phyloP scores from a whole-genome alignment of 2,113 vertebrate genomes.

The Urocitellus parryii region DNA sequence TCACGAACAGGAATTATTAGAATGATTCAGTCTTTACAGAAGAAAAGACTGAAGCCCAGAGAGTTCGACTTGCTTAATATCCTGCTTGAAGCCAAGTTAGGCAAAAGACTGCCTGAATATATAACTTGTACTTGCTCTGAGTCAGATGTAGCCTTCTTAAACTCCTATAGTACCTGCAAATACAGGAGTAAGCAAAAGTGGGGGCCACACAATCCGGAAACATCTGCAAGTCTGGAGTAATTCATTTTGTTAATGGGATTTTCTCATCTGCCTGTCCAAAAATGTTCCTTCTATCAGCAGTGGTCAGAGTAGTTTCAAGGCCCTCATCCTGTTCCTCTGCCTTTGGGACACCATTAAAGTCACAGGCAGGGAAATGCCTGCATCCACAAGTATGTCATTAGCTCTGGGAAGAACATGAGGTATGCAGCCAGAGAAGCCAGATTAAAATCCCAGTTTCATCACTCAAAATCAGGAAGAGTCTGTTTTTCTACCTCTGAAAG shows the following conservation, averaged over 20 bases:
- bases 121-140: not conserved
- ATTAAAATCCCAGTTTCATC: not conserved
- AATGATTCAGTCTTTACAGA: conserved; percentile 43
- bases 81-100: not conserved
- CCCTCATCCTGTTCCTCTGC: not conserved
- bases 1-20: not conserved
- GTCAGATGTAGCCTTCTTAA: not conserved
- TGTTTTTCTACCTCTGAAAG: conserved; percentile 2
- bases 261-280: not conserved
- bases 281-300: not conserved
- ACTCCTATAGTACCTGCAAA: not conserved
- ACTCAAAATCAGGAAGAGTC: not conserved
- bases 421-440: not conserved
- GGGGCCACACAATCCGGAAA: not conserved
- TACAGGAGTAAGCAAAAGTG: not conserved
- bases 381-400: not conserved
- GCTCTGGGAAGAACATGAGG: not conserved
- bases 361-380: not conserved
- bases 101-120: not conserved
- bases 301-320: not conserved
- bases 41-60: not conserved
- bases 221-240: not conserved
- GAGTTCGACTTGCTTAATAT: conserved; percentile 44
- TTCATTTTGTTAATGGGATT: not conserved
- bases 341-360: conserved; percentile 7